Percentiles rank a stretch among this genome's conserved stretches.
Conservation (phyloP, 2,888 invertebrate genomes). For the Ormyrus pomaceus region DNA sequence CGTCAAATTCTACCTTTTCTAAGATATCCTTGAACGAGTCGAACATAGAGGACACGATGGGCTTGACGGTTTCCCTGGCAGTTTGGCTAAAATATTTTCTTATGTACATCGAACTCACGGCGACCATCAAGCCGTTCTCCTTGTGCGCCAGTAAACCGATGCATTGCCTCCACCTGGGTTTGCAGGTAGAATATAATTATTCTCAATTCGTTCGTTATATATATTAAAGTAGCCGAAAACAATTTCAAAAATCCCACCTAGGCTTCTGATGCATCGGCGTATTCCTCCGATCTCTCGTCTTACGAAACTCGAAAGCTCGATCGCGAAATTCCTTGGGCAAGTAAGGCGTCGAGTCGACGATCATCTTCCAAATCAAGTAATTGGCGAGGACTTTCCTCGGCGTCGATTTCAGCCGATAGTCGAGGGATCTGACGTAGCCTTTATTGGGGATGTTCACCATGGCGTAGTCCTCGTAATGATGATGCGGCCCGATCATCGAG, state of each 20-base stretch:
- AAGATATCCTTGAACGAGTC: slow-evolving; percentile 9
- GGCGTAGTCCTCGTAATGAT: too few species aligned
- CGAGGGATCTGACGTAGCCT: slow-evolving; percentile 72
- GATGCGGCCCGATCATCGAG: too few species aligned
- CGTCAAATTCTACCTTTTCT: slow-evolving; percentile 12
- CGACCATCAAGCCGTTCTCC: slow-evolving; percentile 2
- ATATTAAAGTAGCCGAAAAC: too few species aligned
- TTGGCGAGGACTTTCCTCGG: slow-evolving; percentile 86
- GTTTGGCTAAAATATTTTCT: slow-evolving; percentile 24
- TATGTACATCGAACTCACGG: slow-evolving; percentile 38
- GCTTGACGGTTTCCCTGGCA: slow-evolving; percentile 1
- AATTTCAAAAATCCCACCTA: background rate
- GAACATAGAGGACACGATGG: slow-evolving; percentile 9
- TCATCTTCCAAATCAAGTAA: slow-evolving; percentile 91
- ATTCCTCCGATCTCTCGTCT: background rate
- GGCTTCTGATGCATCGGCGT: background rate
- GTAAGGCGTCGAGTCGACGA: background rate
- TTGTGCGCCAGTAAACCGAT: background rate
- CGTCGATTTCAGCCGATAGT: slow-evolving; percentile 78
- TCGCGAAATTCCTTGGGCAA: slow-evolving; percentile 9
- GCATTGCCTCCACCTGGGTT: slow-evolving; percentile 16
- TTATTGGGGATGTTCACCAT: too few species aligned
- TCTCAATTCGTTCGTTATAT: background rate
- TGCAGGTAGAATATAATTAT: background rate
- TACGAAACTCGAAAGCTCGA: slow-evolving; percentile 1